Evolutionary conservation across 1,140 invertebrate species (phyloP), one percentile per base, ranked within the genome.

Genomic region (Venturia canescens): DNA sequence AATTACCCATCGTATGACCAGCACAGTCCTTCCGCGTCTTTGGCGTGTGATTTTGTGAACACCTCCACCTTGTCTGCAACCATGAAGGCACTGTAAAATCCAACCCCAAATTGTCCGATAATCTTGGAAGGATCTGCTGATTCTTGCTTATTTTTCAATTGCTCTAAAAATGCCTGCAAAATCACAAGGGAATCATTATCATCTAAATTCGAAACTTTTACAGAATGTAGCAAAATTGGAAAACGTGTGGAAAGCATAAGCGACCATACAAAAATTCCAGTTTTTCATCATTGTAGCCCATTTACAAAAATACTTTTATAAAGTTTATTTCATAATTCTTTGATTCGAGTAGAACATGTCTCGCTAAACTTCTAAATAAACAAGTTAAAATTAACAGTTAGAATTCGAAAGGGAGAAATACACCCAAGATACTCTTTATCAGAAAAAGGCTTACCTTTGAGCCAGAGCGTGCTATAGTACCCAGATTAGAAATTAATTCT

Each of bases 31-130:
- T 93, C 91, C 0, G 95, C 93, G 79, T 92, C 93, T 6, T 88
- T 89, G n/a, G 93, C 92, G 79, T 94, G 94, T 67, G 92, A 92
- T 86, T 94, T 94, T 7, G 98, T 97, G 87, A 93, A 98, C 0
- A 99, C 98, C 88, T 98, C 97, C 18, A 99, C 97, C 90, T 96
- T 96, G 85, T 99, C 95, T 75, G 97, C 97, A 0, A 99, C 98
- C 96, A 99, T 99, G 90, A 99, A 99, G 0, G 96, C 95, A 60
- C 98, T 99, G 88, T 99, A 99, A 90, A 99, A 99, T 13, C 98
- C 98, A 18, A 99, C 98, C 82, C 98, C 98, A 94, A 99, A 99
- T 89, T 99, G 98, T 6, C 98, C 98, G 91, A 99, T 99, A 78
- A 99, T 98, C 80, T 95, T 95, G n/a, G 93, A 94, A 5, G 93